These are phyloP conservation scores for Cyanoramphus novaezelandiae DNA, from an alignment of 2,113 vertebrate genomes.

Conservation along the genomic window DNA sequence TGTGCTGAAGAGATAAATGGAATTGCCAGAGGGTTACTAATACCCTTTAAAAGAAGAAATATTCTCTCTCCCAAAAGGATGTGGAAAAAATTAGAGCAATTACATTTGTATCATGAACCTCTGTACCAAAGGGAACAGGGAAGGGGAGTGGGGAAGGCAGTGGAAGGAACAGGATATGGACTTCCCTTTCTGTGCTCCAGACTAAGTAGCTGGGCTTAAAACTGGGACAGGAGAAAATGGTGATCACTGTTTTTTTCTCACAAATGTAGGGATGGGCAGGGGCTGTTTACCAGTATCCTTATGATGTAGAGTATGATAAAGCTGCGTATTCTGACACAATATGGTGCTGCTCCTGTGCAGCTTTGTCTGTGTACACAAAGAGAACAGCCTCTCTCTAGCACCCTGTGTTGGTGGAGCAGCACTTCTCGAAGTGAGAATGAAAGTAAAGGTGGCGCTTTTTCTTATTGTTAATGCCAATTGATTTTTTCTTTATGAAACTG, in stretches of 20 bases:
- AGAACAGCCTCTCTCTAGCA: neutral
- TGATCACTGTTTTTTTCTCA: neutral
- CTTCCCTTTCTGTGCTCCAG: neutral
- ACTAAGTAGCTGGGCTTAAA: constrained; percentile 23
- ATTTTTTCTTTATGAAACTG: constrained; percentile 33
- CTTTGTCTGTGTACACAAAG: neutral
- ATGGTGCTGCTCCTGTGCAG: neutral
- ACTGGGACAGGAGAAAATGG: neutral
- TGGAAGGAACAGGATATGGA: neutral
- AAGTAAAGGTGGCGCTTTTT: neutral
- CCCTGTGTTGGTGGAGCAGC: neutral
- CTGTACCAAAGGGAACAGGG: constrained; percentile 43
- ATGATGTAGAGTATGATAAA: neutral
- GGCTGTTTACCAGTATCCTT: neutral
- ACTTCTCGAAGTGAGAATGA: neutral
- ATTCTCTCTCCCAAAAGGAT: constrained; percentile 61
- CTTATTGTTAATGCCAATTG: neutral
- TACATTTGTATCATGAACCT: constrained; percentile 67
- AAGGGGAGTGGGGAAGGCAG: neutral
- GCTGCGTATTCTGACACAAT: neutral
- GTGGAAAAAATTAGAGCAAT: constrained; percentile 67
- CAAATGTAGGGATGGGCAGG: neutral
- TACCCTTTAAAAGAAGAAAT: constrained; percentile 69
- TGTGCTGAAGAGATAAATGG: constrained; percentile 66
- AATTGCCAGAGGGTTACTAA: constrained; percentile 73